Evolutionary conservation across 1,140 invertebrate species (phyloP).

Genomic region (Tetraneura akinire): DNA sequence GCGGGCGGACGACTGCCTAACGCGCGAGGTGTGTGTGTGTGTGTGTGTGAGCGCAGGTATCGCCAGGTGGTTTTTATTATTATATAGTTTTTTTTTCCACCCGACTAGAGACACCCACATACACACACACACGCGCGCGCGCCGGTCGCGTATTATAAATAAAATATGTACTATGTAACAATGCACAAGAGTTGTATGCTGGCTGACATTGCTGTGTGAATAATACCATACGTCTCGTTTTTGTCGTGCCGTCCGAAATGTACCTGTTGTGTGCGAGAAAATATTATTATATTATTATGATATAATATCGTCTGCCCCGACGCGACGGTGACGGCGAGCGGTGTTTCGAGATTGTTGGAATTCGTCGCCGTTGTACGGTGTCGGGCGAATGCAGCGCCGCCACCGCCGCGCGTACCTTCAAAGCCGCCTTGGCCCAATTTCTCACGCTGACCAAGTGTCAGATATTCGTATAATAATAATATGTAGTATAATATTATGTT

Average conservation of each 20-base stretch:
- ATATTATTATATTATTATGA: no score
- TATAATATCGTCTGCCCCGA: not conserved
- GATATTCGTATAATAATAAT: no score
- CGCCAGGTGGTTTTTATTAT: constrained; percentile 49
- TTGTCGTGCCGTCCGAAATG: not conserved
- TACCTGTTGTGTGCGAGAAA: constrained; percentile 30
- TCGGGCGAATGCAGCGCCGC: not conserved
- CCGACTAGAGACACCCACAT: constrained; percentile 18
- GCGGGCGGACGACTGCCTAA: not conserved
- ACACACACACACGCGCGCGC: no score
- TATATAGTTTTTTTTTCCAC: constrained; percentile 15
- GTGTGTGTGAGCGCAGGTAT: constrained; percentile 28
- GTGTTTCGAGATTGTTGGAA: constrained; percentile 4
- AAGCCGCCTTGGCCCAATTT: constrained; percentile 46
- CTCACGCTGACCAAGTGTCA: not conserved
- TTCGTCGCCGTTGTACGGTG: not conserved
- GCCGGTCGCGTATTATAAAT: no score
- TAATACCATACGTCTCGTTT: not conserved
- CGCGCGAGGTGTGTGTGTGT: not conserved
- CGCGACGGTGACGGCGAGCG: no score
- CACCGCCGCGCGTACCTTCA: not conserved
- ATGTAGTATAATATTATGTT: not conserved
- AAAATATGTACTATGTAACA: not conserved
- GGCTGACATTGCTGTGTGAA: no score
- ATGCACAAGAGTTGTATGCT: constrained; percentile 35